Percentiles rank a stretch among this genome's conserved stretches.
Evolutionary conservation across 2,113 vertebrate species (phyloP).

Genomic region (Vireo altiloquus): DNA sequence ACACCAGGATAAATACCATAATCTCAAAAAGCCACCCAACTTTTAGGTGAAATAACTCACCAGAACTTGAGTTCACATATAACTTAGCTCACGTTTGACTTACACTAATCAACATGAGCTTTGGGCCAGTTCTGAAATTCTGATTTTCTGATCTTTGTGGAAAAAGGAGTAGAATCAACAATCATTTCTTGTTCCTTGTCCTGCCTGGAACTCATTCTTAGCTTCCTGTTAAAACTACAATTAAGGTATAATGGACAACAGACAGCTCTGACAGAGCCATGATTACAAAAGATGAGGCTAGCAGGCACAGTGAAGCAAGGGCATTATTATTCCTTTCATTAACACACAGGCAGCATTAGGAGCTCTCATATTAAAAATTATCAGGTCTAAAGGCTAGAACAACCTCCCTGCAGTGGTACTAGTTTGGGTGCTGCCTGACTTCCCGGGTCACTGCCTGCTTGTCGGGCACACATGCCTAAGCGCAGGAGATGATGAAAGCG

Average conservation of each 20-base stretch:
- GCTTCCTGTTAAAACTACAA: background rate
- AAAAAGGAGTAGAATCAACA: background rate
- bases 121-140: background rate
- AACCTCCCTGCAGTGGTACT: background rate
- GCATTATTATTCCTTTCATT: background rate
- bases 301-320: background rate
- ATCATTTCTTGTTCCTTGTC: background rate
- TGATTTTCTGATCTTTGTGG: background rate
- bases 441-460: background rate
- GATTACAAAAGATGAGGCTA: background rate
- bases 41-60: background rate
- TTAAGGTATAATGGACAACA: background rate
- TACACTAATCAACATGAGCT: background rate
- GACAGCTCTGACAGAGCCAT: background rate
- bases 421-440: background rate
- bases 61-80: background rate
- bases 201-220: background rate
- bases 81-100: background rate
- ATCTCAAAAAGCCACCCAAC: background rate
- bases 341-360: background rate
- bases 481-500: fast-evolving
- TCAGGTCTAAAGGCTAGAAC: background rate
- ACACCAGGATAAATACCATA: background rate
- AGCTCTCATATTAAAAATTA: background rate
- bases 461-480: background rate